Evolutionary conservation across 2,888 invertebrate genomes (phyloP).

Genomic region (Himalopsyche anomala): DNA sequence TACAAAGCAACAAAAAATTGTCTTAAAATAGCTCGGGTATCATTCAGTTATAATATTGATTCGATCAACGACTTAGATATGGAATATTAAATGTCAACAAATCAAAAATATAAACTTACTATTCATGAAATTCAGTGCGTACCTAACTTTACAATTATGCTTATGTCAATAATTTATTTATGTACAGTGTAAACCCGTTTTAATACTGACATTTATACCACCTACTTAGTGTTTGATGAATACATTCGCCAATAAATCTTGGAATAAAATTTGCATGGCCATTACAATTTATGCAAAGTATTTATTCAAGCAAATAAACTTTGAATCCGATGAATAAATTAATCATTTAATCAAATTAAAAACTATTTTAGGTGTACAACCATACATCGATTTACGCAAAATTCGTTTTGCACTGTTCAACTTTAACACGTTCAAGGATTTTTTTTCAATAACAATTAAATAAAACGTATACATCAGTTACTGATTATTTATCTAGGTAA

Average conservation of each 20-base stretch:
- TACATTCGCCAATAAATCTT: constrained; percentile 2
- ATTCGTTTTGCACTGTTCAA: too few species aligned
- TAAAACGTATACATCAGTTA: too few species aligned
- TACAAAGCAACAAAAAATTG: too few species aligned
- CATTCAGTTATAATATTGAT: not conserved
- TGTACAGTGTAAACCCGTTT: not conserved
- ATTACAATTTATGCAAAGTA: not conserved
- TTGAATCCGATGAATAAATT: too few species aligned
- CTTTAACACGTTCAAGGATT: too few species aligned
- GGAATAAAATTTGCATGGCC: not conserved
- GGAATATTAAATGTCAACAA: not conserved
- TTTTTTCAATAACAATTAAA: too few species aligned
- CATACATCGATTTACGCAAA: too few species aligned
- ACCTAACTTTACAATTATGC: not conserved
- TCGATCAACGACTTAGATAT: not conserved
- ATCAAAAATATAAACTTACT: not conserved
- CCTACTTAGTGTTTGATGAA: constrained; percentile 23
- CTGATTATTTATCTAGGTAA: too few species aligned
- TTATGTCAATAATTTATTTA: not conserved
- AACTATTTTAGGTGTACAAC: too few species aligned
- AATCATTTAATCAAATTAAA: too few species aligned
- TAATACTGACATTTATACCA: not conserved
- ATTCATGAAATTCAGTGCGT: not conserved
- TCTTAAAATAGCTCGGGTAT: too few species aligned
- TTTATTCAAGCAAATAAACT: too few species aligned